Percentiles rank a stretch among this genome's conserved stretches.
Evolutionary conservation across 2,888 invertebrate species (phyloP).

Genomic region (Catocala sponsa): DNA sequence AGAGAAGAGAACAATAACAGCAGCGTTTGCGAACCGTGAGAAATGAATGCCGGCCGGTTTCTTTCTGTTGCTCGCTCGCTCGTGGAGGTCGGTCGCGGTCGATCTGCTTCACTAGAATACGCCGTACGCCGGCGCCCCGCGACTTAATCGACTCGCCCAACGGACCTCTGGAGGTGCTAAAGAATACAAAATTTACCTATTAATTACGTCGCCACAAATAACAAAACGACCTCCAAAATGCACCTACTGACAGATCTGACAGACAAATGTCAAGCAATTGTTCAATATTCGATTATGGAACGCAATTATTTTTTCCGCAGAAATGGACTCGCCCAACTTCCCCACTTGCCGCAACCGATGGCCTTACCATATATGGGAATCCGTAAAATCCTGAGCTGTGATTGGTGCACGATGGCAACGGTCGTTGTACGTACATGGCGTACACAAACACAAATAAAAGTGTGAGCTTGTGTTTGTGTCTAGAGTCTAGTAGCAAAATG

Average conservation of each 20-base stretch:
- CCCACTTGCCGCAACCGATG: conserved; percentile 86
- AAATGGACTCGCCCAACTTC: conserved; percentile 84
- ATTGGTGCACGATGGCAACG: conserved; percentile 89
- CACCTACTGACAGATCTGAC: conserved; percentile 53
- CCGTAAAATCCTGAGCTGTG: conserved; percentile 89
- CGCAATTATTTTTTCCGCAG: conserved; percentile 63
- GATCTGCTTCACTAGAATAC: conserved; percentile 79
- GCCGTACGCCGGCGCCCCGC: conserved; percentile 74
- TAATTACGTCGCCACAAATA: conserved; percentile 56
- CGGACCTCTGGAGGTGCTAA: conserved; percentile 72
- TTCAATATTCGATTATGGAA: conserved; percentile 72
- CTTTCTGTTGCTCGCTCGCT: conserved; percentile 72
- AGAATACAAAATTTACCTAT: conserved; percentile 62
- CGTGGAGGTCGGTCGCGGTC: conserved; percentile 65
- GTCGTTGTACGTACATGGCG: conserved; percentile 77
- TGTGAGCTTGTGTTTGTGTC: conserved; percentile 61
- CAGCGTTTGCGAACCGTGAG: conserved; percentile 77
- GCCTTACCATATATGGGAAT: conserved; percentile 95
- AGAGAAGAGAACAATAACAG: conserved; percentile 62
- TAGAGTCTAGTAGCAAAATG: conserved; percentile 67
- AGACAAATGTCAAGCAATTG: conserved; percentile 66
- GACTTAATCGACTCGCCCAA: conserved; percentile 75
- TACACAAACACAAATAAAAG: conserved; percentile 60
- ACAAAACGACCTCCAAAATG: conserved; percentile 66
- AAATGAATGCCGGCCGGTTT: conserved; percentile 82